Evolutionary conservation across 2,113 vertebrate species (phyloP), one percentile per base, ranked within the genome.

Genomic region (Choloepus hoffmanni): DNA sequence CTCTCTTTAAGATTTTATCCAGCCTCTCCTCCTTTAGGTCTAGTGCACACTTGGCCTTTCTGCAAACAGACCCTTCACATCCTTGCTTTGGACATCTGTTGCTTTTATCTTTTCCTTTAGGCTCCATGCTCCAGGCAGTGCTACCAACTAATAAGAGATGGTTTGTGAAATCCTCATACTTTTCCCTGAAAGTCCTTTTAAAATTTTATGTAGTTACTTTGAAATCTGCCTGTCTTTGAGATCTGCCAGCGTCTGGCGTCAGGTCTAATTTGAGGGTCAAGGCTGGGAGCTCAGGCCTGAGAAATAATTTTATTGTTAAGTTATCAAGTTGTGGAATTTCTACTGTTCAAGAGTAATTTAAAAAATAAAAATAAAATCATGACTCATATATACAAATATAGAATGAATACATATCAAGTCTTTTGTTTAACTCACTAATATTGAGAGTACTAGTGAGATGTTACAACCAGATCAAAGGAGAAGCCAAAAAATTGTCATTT

Each of bases 211-310:
- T 67, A 58, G 55, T 65, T 58, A 33, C 5, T 87, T 96, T 81
- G 90, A 76, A 85, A 79, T 5, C 43, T 78, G 9, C 0, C 10
- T 94, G 50, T 79, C 65, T 78, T 68, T 77, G 45, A 92, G 36
- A 84, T 33, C 48, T 36, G 70, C 30, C 11, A 36, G 58, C 23
- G 74, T 84, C 63, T 58, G 43, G 43, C 40, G 70, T 77, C 72
- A 81, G 43, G 23, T 89, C 67, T 95, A 78, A 76, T 92, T 78
- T 94, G 60, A 77, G 85, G 55, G 55, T 86, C 73, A 48, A 0
- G 73, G 7, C 4, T 30, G 55, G 89, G 65, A 94, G 11, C 28
- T 72, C 50, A 92, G 62, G 9, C 70, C 14, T 65, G 30, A 85
- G 43, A 85, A 70, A 48, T 43, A 60, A 45, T 85, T 19, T 91